These are phyloP conservation scores for Diplodus sargus DNA, from an alignment of 2,797 vertebrate genomes.

Conservation along the genomic window DNA sequence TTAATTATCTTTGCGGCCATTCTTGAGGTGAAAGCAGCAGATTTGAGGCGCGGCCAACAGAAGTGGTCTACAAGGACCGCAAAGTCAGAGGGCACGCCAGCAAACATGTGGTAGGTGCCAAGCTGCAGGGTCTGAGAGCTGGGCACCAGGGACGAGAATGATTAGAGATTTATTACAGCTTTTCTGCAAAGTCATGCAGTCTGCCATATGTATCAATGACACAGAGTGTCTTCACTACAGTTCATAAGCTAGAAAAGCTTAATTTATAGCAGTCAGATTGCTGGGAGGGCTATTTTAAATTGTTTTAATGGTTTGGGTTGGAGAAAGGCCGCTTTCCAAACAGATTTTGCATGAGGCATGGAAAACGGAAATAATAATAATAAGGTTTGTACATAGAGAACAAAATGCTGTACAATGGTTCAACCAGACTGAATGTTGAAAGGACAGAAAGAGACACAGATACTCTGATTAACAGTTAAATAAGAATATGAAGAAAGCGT, in stretches of 20 bases:
- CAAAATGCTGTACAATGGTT: no score
- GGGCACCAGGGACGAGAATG: conserved; percentile 48
- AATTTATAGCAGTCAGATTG: not conserved
- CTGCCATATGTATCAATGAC: conserved; percentile 32
- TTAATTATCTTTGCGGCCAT: conserved; percentile 76
- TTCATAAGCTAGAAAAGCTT: not conserved
- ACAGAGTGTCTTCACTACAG: conserved; percentile 1
- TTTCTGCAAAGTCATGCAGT: conserved; percentile 77
- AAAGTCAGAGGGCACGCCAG: conserved; percentile 72
- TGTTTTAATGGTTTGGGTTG: not conserved
- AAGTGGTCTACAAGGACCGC: conserved; percentile 68
- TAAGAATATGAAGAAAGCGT: not conserved
- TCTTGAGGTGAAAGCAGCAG: conserved; percentile 71
- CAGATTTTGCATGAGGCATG: not conserved
- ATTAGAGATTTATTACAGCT: conserved; percentile 70
- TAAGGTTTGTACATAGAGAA: not conserved
- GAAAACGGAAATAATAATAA: not conserved
- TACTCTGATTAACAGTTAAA: not conserved
- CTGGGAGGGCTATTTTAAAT: not conserved
- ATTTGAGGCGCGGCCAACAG: conserved; percentile 70
- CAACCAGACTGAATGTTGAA: no score
- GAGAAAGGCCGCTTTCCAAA: not conserved
- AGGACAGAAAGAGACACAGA: not conserved
- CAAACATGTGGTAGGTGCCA: conserved; percentile 78
- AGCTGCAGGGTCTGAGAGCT: conserved; percentile 64